Evolutionary conservation across 2,888 invertebrate species (phyloP).

Genomic region (Meghimatium bilineatum): DNA sequence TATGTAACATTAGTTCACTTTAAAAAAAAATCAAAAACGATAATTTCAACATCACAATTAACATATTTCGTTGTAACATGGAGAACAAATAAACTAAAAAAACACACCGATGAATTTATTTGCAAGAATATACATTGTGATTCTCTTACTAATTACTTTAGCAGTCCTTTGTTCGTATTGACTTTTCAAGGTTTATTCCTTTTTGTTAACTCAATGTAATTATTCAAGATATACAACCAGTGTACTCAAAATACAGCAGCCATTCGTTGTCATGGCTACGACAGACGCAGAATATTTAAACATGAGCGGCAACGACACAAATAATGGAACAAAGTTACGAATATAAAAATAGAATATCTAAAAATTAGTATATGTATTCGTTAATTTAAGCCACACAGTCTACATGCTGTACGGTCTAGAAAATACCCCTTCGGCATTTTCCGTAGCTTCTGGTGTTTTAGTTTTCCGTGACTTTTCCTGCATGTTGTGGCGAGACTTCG

Average conservation of each 20-base stretch:
- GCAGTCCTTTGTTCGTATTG: neutral
- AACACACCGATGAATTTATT: neutral
- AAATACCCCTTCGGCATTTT: too few species aligned
- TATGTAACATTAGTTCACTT: too few species aligned
- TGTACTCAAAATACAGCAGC: neutral
- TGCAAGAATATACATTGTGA: neutral
- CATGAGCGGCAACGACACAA: neutral
- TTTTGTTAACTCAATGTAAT: neutral
- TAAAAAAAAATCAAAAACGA: too few species aligned
- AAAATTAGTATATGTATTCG: too few species aligned
- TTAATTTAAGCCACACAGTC: too few species aligned
- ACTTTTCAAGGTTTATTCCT: neutral
- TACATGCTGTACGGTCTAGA: too few species aligned
- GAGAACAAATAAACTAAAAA: neutral
- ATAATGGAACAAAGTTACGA: neutral
- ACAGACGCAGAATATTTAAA: neutral
- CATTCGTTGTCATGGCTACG: slow-evolving; percentile 4
- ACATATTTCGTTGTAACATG: neutral
- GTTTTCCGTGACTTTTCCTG: too few species aligned
- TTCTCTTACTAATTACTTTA: neutral
- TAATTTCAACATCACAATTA: too few species aligned
- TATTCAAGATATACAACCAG: neutral
- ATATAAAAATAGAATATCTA: neutral
- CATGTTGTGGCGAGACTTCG: too few species aligned
- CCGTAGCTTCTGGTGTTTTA: too few species aligned